Evolutionary conservation across 2,113 vertebrate genomes (phyloP), one percentile per base, ranked within the genome.

Genomic region (Zootoca vivipara): DNA sequence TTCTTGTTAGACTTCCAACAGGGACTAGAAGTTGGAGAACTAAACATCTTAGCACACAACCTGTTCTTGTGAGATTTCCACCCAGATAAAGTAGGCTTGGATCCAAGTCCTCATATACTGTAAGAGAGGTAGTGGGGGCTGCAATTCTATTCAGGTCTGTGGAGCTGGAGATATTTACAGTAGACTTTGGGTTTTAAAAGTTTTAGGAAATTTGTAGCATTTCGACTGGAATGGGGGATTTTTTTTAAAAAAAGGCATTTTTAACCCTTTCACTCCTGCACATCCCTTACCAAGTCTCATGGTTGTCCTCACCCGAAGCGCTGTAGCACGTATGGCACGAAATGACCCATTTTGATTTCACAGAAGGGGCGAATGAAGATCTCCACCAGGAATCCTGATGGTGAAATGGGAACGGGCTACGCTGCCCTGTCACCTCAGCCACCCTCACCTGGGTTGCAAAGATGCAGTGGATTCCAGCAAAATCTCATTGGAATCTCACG

Each of bases 41-140:
- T 10, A 1, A 72, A 62, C 0, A 2, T 77, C 22, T 38, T 78
- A 24, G 30, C 89, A 52, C 73, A 83, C 33, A 83, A 78, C 35
- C 56, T 93, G 28, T 90, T 95, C 91, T 89, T 93, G 65, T 74
- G 89, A 86, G 33, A 83, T 87, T 93, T 4, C 64, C 26, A 90
- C 78, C 81, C 83, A 74, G 89, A 89, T 86, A 1, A 56, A n/a
- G 22, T 30, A 89, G 81, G 89, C 12, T 62, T 46, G 69, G 56
- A 69, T 74, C 58, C 87, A 92, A 85, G 86, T 90, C 83, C 83
- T 86, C 64, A 86, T 82, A 72, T 85, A 65, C 7, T 42, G 75
- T 89, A 91, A 92, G 87, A 77, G 35, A 65, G 52, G 28, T 75
- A 83, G 80, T 35, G 70, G 62, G 65, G 40, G 64, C n/a, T 30